phyloP scores from a whole-genome alignment of 2,797 vertebrate genomes.

The Amblyopsis hoosieri region DNA sequence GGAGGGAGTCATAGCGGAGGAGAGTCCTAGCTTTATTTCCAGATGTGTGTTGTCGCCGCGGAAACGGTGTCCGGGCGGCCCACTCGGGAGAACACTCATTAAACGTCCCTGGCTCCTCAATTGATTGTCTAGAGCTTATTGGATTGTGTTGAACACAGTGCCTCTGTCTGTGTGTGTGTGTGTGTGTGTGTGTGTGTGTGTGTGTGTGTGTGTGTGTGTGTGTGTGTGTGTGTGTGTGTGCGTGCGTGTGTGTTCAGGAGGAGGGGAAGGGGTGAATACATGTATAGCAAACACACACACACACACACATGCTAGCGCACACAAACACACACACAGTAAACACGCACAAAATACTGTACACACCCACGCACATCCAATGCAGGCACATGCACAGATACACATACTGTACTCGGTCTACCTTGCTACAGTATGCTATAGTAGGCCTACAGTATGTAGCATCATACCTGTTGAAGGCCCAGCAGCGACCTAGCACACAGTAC shows the following conservation, averaged over 20 bases:
- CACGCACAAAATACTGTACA: too few relatives aligned
- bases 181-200: conserved; percentile 8
- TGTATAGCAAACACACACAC: too few relatives aligned
- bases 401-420: too few relatives aligned
- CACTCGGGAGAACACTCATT: conserved; percentile 43
- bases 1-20: conserved; percentile 4
- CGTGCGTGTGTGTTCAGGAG: conserved; percentile 11
- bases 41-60: conserved; percentile 6
- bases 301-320: too few relatives aligned
- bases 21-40: conserved; percentile 13
- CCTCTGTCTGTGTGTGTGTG: conserved; percentile 6
- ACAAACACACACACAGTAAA: too few relatives aligned
- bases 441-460: too few relatives aligned
- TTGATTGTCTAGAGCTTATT: conserved; percentile 56
- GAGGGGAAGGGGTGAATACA: too few relatives aligned
- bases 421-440: too few relatives aligned
- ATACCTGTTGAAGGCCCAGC: too few relatives aligned
- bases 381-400: too few relatives aligned
- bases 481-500: conserved; percentile 10
- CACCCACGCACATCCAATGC: too few relatives aligned
- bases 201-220: background rate
- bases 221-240: conserved; percentile 10
- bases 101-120: conserved; percentile 45
- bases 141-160: conserved; percentile 31
- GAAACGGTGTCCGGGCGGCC: conserved; percentile 7